phyloP scores from a whole-genome alignment of 2,888 invertebrate genomes.

The Sceliomorpha sp. region DNA sequence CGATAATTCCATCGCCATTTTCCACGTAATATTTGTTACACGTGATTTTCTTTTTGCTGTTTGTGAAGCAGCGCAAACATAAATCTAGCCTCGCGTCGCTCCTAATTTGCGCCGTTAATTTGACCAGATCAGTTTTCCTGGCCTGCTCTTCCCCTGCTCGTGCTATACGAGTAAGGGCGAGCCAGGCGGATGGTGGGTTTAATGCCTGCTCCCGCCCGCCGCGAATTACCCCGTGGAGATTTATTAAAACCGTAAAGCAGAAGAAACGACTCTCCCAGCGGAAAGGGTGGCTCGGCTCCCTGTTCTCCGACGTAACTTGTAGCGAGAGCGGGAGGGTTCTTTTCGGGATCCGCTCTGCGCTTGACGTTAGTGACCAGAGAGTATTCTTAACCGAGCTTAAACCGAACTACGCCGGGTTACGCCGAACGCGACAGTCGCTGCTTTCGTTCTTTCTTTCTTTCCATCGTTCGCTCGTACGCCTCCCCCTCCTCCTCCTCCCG shows the following conservation, averaged over 20 bases:
- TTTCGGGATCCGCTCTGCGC: slow-evolving; percentile 55
- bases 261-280: slow-evolving; percentile 72
- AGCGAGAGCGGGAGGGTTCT: slow-evolving; percentile 48
- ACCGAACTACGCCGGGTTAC: slow-evolving; percentile 65
- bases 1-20: no score
- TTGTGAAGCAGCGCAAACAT: slow-evolving; percentile 47
- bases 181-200: slow-evolving; percentile 59
- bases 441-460: slow-evolving; percentile 42
- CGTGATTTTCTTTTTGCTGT: slow-evolving; percentile 24
- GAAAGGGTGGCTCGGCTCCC: slow-evolving; percentile 56
- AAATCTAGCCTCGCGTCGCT: slow-evolving; percentile 49
- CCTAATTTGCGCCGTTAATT: slow-evolving; percentile 62
- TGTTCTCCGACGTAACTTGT: slow-evolving; percentile 58
- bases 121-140: slow-evolving; percentile 52
- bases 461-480: no score
- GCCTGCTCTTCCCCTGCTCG: slow-evolving; percentile 21
- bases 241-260: slow-evolving; percentile 79
- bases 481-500: no score
- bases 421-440: slow-evolving; percentile 59
- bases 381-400: slow-evolving; percentile 71
- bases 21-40: slow-evolving; percentile 28
- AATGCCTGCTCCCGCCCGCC: slow-evolving; percentile 72
- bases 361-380: slow-evolving; percentile 74
- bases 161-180: slow-evolving; percentile 37
- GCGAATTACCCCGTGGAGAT: slow-evolving; percentile 77